Base-by-base conservation (phyloP, 2,797 vertebrate species). In the Pangasius sanitwongsei region DNA sequence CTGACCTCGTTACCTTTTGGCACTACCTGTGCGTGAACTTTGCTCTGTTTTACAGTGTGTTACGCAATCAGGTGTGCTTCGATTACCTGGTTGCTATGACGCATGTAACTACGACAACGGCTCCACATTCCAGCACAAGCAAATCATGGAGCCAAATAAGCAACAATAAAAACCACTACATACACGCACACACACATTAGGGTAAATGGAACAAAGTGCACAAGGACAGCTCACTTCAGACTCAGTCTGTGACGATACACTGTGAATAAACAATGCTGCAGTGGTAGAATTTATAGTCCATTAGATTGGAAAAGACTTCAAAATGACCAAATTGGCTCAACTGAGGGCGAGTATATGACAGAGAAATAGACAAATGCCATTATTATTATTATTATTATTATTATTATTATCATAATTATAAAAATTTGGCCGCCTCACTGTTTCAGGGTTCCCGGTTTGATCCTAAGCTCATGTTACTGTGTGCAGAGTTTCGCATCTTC, bases 21-120 rank as follows among this genome's bases (percentile, higher is more conserved):
- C 12, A 16, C 41, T 74, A 59, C 69, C 34, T 74, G 84, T 59
- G 20, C 41, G 69, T 86, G 69, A 74, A 72, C 84, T 74, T 86
- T 74, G 28, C 83, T 70, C 83, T 69, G 31, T 50, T 59, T 86
- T 74, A 74, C 20, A 74, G 53, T 41, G 31, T 57, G 50, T 86
- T 86, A 74, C 20, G 53, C 69, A 55, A 72, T 41, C 84, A 28
- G 84, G 50, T 74, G 84, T 86, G 31, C 50, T 41, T 3, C 23
- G 0, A 57, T 57, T 86, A 86, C 84, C 84, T 74, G 84, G 84
- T 86, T 86, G 67, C 69, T 59, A 74, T 72, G 84, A 41, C 25
- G 2, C 20, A 57, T 72, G 69, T 86, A 59, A 74, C 69, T 86
- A 86, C 7, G 18, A 74, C 84, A 74, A 41, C 13, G 6, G 67